These are phyloP conservation scores for Elanoides forficatus DNA, from an alignment of 2,113 vertebrate species.

Conservation along the genomic window DNA sequence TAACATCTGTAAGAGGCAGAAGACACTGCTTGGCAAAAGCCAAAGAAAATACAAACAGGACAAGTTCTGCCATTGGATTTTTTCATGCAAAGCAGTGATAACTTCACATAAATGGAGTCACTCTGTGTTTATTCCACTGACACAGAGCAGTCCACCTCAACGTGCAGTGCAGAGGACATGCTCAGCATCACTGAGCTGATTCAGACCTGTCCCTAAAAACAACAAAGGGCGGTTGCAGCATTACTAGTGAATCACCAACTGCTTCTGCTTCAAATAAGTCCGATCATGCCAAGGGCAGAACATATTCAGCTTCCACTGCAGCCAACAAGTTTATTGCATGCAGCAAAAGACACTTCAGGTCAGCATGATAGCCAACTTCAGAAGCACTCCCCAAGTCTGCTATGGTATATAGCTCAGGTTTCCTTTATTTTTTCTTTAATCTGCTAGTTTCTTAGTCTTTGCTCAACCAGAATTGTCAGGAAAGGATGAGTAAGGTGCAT, in stretches of 20 bases:
- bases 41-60: background rate
- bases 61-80: background rate
- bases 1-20: background rate
- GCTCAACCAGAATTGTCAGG: background rate
- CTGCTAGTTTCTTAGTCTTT: background rate
- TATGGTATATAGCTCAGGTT: background rate
- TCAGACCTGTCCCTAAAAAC: background rate
- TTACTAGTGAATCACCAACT: background rate
- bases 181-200: background rate
- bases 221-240: accelerated
- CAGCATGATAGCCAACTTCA: background rate
- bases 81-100: background rate
- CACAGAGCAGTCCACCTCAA: background rate
- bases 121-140: background rate
- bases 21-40: background rate
- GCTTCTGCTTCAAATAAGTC: background rate
- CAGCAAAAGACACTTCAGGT: background rate
- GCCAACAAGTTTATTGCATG: background rate
- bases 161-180: background rate
- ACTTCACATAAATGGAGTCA: background rate
- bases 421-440: background rate
- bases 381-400: too few species aligned
- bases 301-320: accelerated
- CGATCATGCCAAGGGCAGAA: background rate
- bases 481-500: background rate